Evolutionary conservation across 2,888 invertebrate species (phyloP).

Genomic region (Salpingus planirostris): DNA sequence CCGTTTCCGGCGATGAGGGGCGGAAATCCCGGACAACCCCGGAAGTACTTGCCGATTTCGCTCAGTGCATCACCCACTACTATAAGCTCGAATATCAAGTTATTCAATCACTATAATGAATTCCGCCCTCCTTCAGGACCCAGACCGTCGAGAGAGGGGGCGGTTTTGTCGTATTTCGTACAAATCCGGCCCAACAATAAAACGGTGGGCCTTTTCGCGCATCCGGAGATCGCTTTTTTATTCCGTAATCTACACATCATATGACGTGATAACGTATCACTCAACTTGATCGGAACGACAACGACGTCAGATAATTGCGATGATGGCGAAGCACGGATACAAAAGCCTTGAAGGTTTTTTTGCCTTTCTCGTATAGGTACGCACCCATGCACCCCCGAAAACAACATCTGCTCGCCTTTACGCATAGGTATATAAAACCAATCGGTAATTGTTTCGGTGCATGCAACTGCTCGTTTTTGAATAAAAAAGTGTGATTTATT

Average conservation of each 20-base stretch:
- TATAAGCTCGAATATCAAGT: conserved; percentile 12
- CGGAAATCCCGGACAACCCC: conserved; percentile 28
- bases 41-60: conserved; percentile 30
- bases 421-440: conserved; percentile 20
- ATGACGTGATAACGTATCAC: conserved; percentile 5
- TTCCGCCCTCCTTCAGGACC: conserved; percentile 14
- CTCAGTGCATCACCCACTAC: conserved; percentile 15
- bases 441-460: conserved; percentile 30
- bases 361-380: no score
- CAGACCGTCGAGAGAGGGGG: no score
- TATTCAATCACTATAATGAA: conserved; percentile 19
- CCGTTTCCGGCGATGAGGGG: conserved; percentile 23
- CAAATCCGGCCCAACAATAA: conserved; percentile 15
- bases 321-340: conserved; percentile 6
- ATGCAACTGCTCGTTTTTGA: conserved; percentile 25
- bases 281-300: conserved; percentile 12
- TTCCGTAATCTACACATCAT: conserved; percentile 1
- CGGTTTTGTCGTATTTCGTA: no score
- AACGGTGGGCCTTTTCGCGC: conserved; percentile 14
- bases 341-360: conserved; percentile 12
- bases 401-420: conserved; percentile 28
- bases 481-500: conserved; percentile 29
- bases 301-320: no score
- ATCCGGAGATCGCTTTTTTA: conserved; percentile 5
- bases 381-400: no score